Base-by-base conservation (phyloP, 2,888 invertebrate genomes). In the Hypolimnas misippus region DNA sequence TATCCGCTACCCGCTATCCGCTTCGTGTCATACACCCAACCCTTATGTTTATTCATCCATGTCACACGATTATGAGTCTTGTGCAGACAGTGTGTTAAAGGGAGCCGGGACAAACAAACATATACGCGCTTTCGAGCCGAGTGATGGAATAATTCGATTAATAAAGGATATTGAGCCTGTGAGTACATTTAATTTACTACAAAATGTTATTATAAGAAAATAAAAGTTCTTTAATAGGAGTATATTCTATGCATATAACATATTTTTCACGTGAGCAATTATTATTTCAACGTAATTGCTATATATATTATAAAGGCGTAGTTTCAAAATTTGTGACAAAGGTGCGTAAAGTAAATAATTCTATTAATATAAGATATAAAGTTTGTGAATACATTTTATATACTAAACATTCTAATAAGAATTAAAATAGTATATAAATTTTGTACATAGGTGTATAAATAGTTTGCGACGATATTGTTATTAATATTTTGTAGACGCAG, bases 21-120 rank as follows among this genome's bases (percentile, higher is more conserved):
- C 33, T 63, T 38, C 77, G 76, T 77, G 71, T 66, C 74, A 2
- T 19, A 29, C 14, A 7, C 1, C 5, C 7, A 29, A 25, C 25
- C 0, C 29, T 1, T 1, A 10, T 16, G 38, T 29, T 14, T 38
- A 66, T 25, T 60, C 35, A 61, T 57, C 40, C 63, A 53, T 60
- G 57, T 33, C 60, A 58, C 38, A 44, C 25, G 51, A 49, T 62
- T 53, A 42, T 62, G 33, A 35, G 8, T 42, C 51, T 51, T 49
- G 49, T 49, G 10, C 25, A 35, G 35, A 14, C 50, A 64, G 59
- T 59, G 35, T n/a, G 49, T 49, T 19, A 25, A 54, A 29, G 33
- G 58, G 38, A 40, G 42, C n/a, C 40, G 63, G 16, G 53, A 53
- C 44, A 4, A 3, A 33, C 50, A 66, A 21, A 57, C 51, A 62